Base-by-base conservation (phyloP, 2,113 vertebrate species). In the Brachypodius melanocephalos region DNA sequence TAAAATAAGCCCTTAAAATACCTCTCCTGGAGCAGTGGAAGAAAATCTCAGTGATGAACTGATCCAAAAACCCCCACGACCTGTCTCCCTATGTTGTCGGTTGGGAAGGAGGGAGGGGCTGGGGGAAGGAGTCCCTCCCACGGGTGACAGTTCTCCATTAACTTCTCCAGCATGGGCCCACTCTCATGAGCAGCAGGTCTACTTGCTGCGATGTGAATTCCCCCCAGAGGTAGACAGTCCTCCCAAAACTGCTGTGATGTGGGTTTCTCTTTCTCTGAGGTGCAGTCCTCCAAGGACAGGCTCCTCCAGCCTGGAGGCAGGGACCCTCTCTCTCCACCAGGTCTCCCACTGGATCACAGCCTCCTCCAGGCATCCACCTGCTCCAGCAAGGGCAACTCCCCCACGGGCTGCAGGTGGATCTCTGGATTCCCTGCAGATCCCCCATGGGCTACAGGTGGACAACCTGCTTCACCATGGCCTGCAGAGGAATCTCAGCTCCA, bases 91-190 rank as follows among this genome's bases (percentile, higher is more conserved):
- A n/a, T n/a, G n/a, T 38, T 38, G 38, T 38, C 10, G 38, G 38
- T 38, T 38, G 38, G 38, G 38, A 38, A 38, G 38, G 38, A 38
- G 38, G 38, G 38, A 38, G 38, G 38, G 38, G 38, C 38, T 38
- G 38, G 38, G 38, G 38, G 38, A 38, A 38, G 38, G 38, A 38
- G 15, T 24, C 32, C 12, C 19, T 43, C 32, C 38, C 25, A 54
- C 0, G 0, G 14, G 15, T 11, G 8, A 36, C 40, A 45, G 61
- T 0, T 45, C 61, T 36, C 25, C 0, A 0, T 54, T 32, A 65
- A 29, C 38, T 36, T 34, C 48, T 43, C 25, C 3, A 2, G 38
- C 0, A 1, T 42, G 12, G 32, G 6, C 24, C 15, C 48, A 34
- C 32, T 34, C 48, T 43, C 10, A 8, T 1, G 9, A 66, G 32